phyloP scores from a whole-genome alignment of 2,888 invertebrate species.

The Dynastes maya region DNA sequence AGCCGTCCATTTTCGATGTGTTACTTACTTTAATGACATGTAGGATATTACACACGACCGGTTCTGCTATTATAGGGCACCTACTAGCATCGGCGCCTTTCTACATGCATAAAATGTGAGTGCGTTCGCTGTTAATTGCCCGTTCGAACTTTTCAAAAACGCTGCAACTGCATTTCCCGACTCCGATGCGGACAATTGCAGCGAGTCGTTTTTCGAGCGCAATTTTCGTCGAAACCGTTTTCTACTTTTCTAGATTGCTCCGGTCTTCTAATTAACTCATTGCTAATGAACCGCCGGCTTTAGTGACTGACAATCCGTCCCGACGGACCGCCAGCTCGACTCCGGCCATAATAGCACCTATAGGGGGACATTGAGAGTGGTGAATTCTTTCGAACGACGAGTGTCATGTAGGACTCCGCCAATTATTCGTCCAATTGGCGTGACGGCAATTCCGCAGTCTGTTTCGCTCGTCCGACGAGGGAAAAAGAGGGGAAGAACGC shows the following conservation, averaged over 20 bases:
- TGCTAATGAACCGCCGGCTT: slow-evolving; percentile 42
- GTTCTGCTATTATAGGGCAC: too few species aligned
- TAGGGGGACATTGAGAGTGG: neutral
- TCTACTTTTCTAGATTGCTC: slow-evolving; percentile 12
- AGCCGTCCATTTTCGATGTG: too few species aligned
- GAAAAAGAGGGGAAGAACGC: too few species aligned
- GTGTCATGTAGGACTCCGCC: slow-evolving; percentile 62
- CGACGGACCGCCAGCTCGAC: neutral
- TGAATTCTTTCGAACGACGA: slow-evolving; percentile 56
- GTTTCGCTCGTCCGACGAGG: slow-evolving; percentile 52
- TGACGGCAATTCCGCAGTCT: slow-evolving; percentile 62
- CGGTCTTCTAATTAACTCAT: slow-evolving; percentile 42
- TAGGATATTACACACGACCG: too few species aligned
- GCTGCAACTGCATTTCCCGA: slow-evolving; percentile 20
- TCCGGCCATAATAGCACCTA: neutral
- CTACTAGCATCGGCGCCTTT: too few species aligned
- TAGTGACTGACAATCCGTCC: slow-evolving; percentile 39
- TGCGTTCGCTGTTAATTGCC: neutral
- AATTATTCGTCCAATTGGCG: slow-evolving; percentile 65
- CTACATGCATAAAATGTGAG: neutral
- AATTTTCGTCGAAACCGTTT: slow-evolving; percentile 17
- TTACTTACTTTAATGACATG: too few species aligned
- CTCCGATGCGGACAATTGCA: slow-evolving; percentile 3
- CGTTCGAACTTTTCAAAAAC: slow-evolving; percentile 13
- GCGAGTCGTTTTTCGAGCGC: neutral